Evolutionary conservation across 2,888 invertebrate genomes (phyloP), one percentile per base, ranked within the genome.

Genomic region (Chrysolina haemoptera): DNA sequence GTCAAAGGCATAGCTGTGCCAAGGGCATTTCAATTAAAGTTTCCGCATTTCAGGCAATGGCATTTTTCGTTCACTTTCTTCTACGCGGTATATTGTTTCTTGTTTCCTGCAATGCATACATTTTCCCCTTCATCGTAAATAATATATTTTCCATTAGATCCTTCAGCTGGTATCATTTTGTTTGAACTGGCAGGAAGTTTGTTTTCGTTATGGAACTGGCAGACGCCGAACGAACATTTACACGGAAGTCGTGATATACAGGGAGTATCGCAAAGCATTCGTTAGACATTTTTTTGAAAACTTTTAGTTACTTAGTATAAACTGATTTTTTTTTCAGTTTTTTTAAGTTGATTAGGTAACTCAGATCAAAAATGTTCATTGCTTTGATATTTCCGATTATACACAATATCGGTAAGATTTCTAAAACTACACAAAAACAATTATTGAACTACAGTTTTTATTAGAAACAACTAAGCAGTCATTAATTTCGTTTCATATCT

Each of bases 21-120:
- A 75, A 76, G 81, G 81, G 84, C 84, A 84, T 85, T 85, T 84
- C 85, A 84, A 85, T 84, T 84, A 85, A 85, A 84, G 81, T 85
- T 84, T 81, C 80, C 80, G 80, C 71, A 74, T 79, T 79, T 73
- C 71, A 74, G 78, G 79, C 79, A 78, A 77, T 80, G 78, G 76
- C 78, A 84, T 84, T 84, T 83, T 83, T 84, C 80, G 80, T 77
- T 79, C 79, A 77, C 81, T 79, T 81, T 72, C 75, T 68, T 66
- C 68, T 65, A 69, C 72, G 50, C 70, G 70, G 76, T 76, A 74
- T 78, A 78, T 77, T 77, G 78, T 77, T 74, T 78, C 76, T 76
- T 73, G 66, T 68, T 74, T 68, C 71, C 62, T 62, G 68, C 70
- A 41, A 27, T 67, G 59, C 67, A 74, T 72, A 73, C 71, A 71